These are phyloP conservation scores for Mongoloraphidia duomilia DNA, from an alignment of 2,888 invertebrate species.

Conservation along the genomic window DNA sequence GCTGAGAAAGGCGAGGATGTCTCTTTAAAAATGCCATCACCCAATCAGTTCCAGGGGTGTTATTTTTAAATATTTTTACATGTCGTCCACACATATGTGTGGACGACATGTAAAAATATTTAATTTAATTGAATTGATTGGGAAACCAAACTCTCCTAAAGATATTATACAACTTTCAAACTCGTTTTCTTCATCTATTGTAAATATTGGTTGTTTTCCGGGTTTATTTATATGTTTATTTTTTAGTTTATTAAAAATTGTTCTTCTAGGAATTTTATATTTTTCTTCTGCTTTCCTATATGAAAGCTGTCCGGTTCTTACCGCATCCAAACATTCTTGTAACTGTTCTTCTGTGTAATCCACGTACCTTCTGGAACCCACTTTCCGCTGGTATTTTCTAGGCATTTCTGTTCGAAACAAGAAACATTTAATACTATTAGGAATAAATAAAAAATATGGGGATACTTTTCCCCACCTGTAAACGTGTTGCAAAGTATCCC, in stretches of 20 bases:
- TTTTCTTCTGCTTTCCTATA: too few relatives aligned
- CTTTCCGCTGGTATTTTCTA: neutral
- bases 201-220: too few relatives aligned
- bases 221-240: too few relatives aligned
- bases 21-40: constrained; percentile 5
- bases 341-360: neutral
- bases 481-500: too few relatives aligned
- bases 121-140: constrained; percentile 3
- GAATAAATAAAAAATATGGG: too few relatives aligned
- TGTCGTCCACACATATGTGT: neutral
- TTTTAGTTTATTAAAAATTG: too few relatives aligned
- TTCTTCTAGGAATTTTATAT: too few relatives aligned
- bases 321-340: neutral
- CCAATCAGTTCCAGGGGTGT: constrained; percentile 8
- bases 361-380: neutral
- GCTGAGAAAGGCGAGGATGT: constrained; percentile 4
- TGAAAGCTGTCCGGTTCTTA: too few relatives aligned
- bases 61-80: constrained; percentile 5
- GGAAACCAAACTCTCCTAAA: constrained; percentile 1
- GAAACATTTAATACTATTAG: too few relatives aligned
- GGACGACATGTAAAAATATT: constrained; percentile 1
- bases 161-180: constrained; percentile 1
- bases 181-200: neutral
- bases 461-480: too few relatives aligned
- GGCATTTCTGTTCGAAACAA: too few relatives aligned